phyloP scores from a whole-genome alignment of 2,888 invertebrate species.

The Pyrochroa serraticornis region DNA sequence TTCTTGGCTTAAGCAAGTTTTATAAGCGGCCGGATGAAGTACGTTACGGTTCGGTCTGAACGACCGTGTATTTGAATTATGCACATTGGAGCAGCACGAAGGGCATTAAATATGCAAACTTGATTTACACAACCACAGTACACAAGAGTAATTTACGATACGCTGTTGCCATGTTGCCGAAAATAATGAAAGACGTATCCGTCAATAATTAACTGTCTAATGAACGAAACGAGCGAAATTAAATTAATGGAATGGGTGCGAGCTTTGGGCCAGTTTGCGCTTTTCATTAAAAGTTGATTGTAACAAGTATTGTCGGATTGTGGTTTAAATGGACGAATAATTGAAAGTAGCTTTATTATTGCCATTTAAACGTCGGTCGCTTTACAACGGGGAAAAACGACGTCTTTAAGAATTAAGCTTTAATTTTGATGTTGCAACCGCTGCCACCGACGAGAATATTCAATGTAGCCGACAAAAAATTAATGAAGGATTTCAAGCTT shows the following conservation, averaged over 20 bases:
- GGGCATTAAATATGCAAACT: slow-evolving; percentile 42
- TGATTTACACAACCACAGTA: slow-evolving; percentile 43
- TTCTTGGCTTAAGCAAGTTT: slow-evolving; percentile 3
- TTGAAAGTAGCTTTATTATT: no score
- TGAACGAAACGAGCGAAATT: slow-evolving; percentile 2
- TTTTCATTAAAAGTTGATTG: no score
- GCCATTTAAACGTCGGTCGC: no score
- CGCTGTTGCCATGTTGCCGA: slow-evolving; percentile 5
- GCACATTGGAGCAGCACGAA: slow-evolving; percentile 35
- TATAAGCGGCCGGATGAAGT: slow-evolving; percentile 5
- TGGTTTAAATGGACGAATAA: no score
- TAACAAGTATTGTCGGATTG: no score
- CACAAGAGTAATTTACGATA: slow-evolving; percentile 33
- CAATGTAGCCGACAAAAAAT: no score
- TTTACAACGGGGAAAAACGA: no score
- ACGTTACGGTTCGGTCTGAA: slow-evolving; percentile 9
- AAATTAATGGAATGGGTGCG: background rate
- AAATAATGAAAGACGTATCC: slow-evolving; percentile 20
- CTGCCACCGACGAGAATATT: no score
- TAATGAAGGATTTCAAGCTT: no score
- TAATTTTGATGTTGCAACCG: no score
- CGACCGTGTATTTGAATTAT: slow-evolving; percentile 36
- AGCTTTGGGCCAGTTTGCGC: no score
- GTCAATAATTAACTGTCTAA: slow-evolving; percentile 21
- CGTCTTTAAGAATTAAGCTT: no score